phyloP scores from a whole-genome alignment of 2,888 invertebrate species.

The Molorchus minor region DNA sequence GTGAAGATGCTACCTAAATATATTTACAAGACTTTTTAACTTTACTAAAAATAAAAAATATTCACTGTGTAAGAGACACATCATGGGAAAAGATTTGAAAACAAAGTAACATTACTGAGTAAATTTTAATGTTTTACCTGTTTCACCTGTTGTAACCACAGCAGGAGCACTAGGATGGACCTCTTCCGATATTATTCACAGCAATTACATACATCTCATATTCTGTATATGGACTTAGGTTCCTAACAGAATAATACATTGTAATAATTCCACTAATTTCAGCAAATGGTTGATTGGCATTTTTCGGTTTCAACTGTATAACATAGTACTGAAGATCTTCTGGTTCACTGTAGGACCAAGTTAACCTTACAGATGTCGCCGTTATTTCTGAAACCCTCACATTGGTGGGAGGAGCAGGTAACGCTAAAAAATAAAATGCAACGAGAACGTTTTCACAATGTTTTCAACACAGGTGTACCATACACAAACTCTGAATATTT shows the following conservation, averaged over 20 bases:
- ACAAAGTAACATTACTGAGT: too few relatives aligned
- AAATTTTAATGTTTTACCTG: conserved; percentile 82
- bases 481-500: too few relatives aligned
- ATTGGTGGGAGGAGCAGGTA: conserved; percentile 90
- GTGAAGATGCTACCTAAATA: too few relatives aligned
- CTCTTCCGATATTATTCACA: conserved; percentile 93
- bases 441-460: too few relatives aligned
- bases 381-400: conserved; percentile 93
- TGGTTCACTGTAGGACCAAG: conserved; percentile 91
- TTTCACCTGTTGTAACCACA: conserved; percentile 94
- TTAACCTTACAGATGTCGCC: conserved; percentile 89
- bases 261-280: conserved; percentile 94
- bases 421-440: conserved; percentile 71
- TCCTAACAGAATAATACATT: conserved; percentile 91
- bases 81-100: too few relatives aligned
- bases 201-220: conserved; percentile 97
- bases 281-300: conserved; percentile 89
- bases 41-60: too few relatives aligned
- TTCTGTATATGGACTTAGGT: conserved; percentile 91
- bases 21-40: too few relatives aligned
- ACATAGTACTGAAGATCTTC: conserved; percentile 96
- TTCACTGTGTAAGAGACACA: too few relatives aligned
- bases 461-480: too few relatives aligned
- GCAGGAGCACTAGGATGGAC: conserved; percentile 88
- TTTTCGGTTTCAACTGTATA: conserved; percentile 96